Evolutionary conservation across 2,888 invertebrate species (phyloP), one percentile per base, ranked within the genome.

Genomic region (Hylaea fasciaria): DNA sequence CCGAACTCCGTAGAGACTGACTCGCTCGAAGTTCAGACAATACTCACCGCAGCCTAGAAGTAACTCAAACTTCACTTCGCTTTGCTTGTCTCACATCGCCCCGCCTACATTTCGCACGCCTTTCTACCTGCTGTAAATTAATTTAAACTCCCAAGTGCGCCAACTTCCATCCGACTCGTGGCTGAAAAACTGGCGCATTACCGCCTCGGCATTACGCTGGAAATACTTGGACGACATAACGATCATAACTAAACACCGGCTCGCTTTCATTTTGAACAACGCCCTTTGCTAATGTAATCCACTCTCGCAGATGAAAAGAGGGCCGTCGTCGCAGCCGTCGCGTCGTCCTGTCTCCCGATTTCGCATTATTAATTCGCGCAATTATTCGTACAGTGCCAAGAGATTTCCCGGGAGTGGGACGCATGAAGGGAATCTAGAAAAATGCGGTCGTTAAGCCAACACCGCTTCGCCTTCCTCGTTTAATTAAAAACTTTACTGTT

Each of bases 401-500:
- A 87, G 81, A 88, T 87, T 89, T 86, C 87, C 86, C 83, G 76
- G 69, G 85, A 82, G 86, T 75, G 73, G 73, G 74, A 75, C 74
- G 78, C 72, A 77, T 77, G 71, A 80, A 82, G 84, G 83, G 86
- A 83, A 80, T 81, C 81, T 83, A 85, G 87, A 89, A 89, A 90
- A 90, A 89, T 88, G 86, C 76, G 83, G 79, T 87, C 86, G 86
- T 89, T 89, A 87, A 87, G 82, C 78, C 74, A 72, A 78, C 68
- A 69, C 71, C 72, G 80, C 80, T 79, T 75, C 73, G 76, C 78
- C 70, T 74, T 72, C 74, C 78, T 74, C 72, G 75, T 85, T 90
- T 90, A 89, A 90, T 90, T 91, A 90, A 91, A 89, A 89, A 88
- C 81, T 89, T 88, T 81, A 84, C 80, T 83, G 85, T 81, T 81